Base-by-base conservation (phyloP, 2,888 invertebrate species). In the Eilema griseolum region DNA sequence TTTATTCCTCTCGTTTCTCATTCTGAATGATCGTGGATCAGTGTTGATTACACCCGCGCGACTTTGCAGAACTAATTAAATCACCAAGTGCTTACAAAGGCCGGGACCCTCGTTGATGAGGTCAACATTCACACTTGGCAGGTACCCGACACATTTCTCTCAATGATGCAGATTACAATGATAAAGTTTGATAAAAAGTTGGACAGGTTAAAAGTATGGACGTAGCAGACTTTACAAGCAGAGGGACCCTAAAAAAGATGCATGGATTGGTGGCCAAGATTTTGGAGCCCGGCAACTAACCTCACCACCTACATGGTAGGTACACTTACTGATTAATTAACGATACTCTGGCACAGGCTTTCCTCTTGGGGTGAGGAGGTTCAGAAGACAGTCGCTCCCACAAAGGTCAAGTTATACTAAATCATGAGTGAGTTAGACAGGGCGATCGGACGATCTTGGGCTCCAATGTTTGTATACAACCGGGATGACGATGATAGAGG, bases 11-110 rank as follows among this genome's bases (percentile, higher is more conserved):
- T 60, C 10, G n/a, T 8, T 10, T 16, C 7, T 8, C 12, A 56
- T 31, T 66, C 41, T 26, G 24, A 41, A 67, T 61, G 67, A 67
- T 28, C 24, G 24, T 46, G n/a, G 46, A 61, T 41, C 67, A 46
- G 46, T 26, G 41, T 61, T 67, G 60, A 67, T 61, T 46, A 67
- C 41, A 60, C 24, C 33, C 46, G 26, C n/a, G 20, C 60, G 66
- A 46, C 57, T 65, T 56, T n/a, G 56, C 65, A 28, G 60, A 20
- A 26, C 37, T 72, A 70, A 74, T 74, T 66, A 72, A 62, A 46
- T 68, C 46, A 66, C 57, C 62, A 52, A 60, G 14, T 24, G 74
- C 63, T 68, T 57, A 57, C 72, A 56, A 67, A 65, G 67, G 52
- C 52, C 8, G n/a, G 66, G 7, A 52, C 37, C 37, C 4, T 24